A percentile compares a stretch with the other conserved stretches of the same genome.
Evolutionary conservation across 2,113 vertebrate species (phyloP).

Genomic region (Nyctibius bracteatus): DNA sequence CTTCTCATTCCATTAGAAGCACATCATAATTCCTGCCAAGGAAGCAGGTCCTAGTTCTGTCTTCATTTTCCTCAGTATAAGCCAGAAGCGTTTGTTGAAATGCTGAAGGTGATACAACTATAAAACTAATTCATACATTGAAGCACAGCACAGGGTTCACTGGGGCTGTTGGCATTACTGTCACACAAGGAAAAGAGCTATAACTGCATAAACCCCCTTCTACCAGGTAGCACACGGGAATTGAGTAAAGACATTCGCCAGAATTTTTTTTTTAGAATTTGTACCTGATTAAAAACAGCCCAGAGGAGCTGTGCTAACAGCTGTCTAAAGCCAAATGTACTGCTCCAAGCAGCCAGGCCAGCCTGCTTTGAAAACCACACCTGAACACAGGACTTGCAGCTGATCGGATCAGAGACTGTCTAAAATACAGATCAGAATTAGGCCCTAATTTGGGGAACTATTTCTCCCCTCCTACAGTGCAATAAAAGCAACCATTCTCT

Average conservation of each 20-base stretch:
- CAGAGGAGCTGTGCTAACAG: neutral
- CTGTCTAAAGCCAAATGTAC: neutral
- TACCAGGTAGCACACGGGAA: fast-evolving
- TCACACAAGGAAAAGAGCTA: neutral
- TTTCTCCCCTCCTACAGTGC: neutral
- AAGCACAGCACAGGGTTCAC: neutral
- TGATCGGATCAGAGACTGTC: neutral
- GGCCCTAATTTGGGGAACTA: neutral
- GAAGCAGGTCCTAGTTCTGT: neutral
- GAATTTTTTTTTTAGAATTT: neutral
- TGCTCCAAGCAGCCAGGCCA: neutral
- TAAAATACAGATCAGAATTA: neutral
- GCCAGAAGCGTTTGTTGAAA: neutral
- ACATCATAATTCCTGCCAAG: neutral
- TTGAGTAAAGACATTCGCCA: neutral
- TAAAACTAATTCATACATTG: fast-evolving
- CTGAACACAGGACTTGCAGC: neutral
- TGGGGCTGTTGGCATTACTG: neutral
- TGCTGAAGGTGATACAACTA: neutral
- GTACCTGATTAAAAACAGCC: neutral
- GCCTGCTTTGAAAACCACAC: neutral
- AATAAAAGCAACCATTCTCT: neutral
- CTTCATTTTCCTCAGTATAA: neutral
- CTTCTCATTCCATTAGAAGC: neutral
- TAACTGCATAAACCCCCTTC: neutral